A percentile compares a stretch with the other conserved stretches of the same genome.
Conservation (phyloP, 1,140 invertebrate genomes). For the Lasioglossum albipes region DNA sequence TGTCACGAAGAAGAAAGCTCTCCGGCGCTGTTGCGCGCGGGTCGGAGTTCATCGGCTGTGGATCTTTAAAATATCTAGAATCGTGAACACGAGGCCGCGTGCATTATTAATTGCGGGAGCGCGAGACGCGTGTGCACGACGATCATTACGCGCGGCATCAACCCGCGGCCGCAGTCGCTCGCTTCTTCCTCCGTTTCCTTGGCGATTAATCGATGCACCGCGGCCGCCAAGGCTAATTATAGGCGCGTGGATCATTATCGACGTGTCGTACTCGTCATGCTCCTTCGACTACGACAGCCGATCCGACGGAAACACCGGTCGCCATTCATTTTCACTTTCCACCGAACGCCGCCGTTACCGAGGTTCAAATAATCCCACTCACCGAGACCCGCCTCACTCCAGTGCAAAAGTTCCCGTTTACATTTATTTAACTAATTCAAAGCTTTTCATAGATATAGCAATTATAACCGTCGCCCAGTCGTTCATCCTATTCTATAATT, state of each 20-base stretch:
- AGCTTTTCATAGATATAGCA: too few relatives aligned
- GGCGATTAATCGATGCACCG: constrained; percentile 27
- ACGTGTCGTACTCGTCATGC: constrained; percentile 19
- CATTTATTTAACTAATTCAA: too few relatives aligned
- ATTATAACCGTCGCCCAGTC: too few relatives aligned
- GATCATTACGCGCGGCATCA: constrained; percentile 46
- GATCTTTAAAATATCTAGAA: constrained; percentile 34
- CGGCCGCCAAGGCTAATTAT: constrained; percentile 49
- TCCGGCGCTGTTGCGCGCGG: neutral
- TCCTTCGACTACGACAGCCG: constrained; percentile 18
- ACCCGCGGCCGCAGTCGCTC: neutral
- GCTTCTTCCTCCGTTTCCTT: neutral
- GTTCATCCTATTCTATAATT: too few relatives aligned
- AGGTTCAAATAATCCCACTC: neutral
- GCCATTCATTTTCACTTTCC: constrained; percentile 59
- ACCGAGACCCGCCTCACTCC: neutral
- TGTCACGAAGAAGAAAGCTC: constrained; percentile 49
- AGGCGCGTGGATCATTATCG: constrained; percentile 61
- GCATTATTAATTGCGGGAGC: constrained; percentile 50
- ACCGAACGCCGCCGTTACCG: neutral
- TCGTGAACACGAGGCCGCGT: constrained; percentile 16
- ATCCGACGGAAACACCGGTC: constrained; percentile 40
- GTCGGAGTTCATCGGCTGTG: constrained; percentile 26
- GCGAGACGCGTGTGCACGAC: constrained; percentile 22
- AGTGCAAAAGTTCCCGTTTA: too few relatives aligned